These are phyloP conservation scores for Apogon hyalosoma DNA, from an alignment of 2,797 vertebrate species.

Conservation along the genomic window DNA sequence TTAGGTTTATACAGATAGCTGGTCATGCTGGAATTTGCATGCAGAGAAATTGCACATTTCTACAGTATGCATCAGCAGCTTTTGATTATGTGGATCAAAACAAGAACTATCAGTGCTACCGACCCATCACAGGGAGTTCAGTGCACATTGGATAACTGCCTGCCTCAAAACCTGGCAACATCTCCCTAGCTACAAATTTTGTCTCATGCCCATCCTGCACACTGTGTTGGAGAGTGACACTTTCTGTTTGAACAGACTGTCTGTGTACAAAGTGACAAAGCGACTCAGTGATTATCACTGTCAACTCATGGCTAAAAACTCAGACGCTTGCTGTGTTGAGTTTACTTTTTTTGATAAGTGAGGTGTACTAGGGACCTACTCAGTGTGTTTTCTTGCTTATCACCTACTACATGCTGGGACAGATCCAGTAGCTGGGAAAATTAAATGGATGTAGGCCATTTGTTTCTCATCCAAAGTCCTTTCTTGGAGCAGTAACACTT, in stretches of 20 bases:
- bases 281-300: conserved; percentile 25
- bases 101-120: conserved; percentile 3
- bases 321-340: neutral
- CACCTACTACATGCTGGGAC: conserved; percentile 7
- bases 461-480: conserved; percentile 12
- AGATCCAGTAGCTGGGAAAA: neutral
- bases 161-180: conserved; percentile 17
- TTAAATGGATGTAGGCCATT: conserved; percentile 5
- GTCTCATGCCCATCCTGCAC: conserved; percentile 1
- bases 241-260: conserved; percentile 27
- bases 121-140: conserved; percentile 16
- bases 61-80: neutral
- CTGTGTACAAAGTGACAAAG: conserved; percentile 18
- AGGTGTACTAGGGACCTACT: conserved; percentile 16
- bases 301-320: conserved; percentile 14
- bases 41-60: neutral
- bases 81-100: conserved; percentile 7
- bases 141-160: conserved; percentile 28
- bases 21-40: neutral
- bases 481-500: neutral
- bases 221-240: conserved; percentile 21
- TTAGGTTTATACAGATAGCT: neutral
- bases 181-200: conserved; percentile 5
- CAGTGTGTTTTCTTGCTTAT: conserved; percentile 3
- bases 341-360: conserved; percentile 11